Base-by-base conservation (phyloP, 2,797 vertebrate species). In the Danio aesculapii region DNA sequence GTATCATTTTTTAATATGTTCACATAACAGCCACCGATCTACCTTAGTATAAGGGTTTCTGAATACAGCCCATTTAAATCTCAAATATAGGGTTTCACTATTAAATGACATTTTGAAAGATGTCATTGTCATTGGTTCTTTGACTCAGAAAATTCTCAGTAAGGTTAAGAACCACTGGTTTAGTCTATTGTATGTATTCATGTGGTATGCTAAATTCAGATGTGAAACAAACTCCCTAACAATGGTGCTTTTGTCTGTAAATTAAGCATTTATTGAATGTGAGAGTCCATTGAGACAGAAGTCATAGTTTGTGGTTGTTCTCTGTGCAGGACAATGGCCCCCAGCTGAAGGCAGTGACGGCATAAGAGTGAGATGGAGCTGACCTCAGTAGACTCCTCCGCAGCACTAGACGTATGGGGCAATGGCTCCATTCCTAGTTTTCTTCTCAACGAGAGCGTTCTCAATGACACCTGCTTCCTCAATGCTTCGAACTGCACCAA, bases 391-490 rank as follows among this genome's bases (percentile, higher is more conserved):
- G 84, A 84, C 43, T n/a, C 83, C 47, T 82, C 77, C 44, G 85
- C 87, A 46, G 88, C 84, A 77, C 84, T 68, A 52, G 89, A 87
- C 6, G 86, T 75, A 81, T 89, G 87, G 89, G 90, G 84, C 73
- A 93, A 93, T 75, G 6, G 84, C 91, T 93, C 92, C 90, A 84
- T 88, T 71, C 66, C 90, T 70, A 72, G 79, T 85, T 86, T 92
- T 53, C 85, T 77, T 83, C 87, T 91, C 76, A 94, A 93, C 12
- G 83, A 85, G 86, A 92, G 89, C 19, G 39, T 88, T 21, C 66
- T 90, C 30, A 93, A 93, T 0, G 89, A 90, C 64, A 90, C 91
- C 0, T 86, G 83, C 61, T 84, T 89, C 47, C 70, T 87, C 47
- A 94, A 92, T 87, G 19, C 44, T 64, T 90, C 88, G 81, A 92